phyloP scores from a whole-genome alignment of 1,140 invertebrate species.

The Aphelinus atriplicis region DNA sequence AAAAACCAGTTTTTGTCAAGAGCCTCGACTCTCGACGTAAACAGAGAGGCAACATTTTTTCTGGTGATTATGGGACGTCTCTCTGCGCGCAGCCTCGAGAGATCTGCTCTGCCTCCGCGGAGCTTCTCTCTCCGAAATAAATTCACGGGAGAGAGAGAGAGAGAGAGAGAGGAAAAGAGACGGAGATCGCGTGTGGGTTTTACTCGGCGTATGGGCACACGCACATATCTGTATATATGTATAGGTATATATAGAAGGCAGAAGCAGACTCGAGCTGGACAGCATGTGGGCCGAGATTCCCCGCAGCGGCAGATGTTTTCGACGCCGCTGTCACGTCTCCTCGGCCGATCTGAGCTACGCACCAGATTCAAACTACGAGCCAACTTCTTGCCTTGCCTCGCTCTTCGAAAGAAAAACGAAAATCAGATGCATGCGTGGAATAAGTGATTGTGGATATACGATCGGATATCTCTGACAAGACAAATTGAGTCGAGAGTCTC shows the following conservation, averaged over 20 bases:
- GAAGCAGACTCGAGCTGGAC: constrained; percentile 35
- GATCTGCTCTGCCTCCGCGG: constrained; percentile 11
- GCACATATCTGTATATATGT: no score
- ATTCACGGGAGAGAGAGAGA: constrained; percentile 24
- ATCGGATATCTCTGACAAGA: no score
- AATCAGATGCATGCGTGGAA: no score
- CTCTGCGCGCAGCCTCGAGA: neutral
- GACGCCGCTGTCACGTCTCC: neutral
- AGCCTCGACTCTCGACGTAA: constrained; percentile 30
- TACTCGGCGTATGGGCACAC: neutral
- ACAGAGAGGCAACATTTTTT: constrained; percentile 40
- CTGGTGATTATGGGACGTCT: constrained; percentile 38
- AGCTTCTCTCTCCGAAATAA: constrained; percentile 31
- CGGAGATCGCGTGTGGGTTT: constrained; percentile 29
- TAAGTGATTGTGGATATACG: no score
- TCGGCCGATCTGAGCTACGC: no score
- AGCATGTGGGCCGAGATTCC: constrained; percentile 60
- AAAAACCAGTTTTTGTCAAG: constrained; percentile 39
- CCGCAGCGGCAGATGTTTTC: constrained; percentile 57
- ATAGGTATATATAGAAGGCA: neutral
- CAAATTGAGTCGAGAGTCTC: no score
- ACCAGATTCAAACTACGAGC: no score
- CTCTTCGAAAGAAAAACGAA: no score
- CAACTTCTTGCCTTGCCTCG: no score
- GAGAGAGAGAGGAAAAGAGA: neutral